Conservation (phyloP, 2,113 vertebrate species). For the Coryphaenoides rupestris region DNA sequence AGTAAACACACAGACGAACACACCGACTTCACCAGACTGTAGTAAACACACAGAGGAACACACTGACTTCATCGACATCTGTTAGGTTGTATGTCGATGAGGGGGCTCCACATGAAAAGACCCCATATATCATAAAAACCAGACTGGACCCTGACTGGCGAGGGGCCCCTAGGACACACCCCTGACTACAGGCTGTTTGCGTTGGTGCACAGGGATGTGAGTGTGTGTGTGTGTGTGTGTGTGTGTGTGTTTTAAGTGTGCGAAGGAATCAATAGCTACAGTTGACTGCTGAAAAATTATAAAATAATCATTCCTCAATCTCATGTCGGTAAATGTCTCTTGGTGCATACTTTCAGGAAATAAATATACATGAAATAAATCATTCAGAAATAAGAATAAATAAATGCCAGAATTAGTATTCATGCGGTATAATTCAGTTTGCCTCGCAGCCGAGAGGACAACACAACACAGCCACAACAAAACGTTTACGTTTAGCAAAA, state of each 20-base stretch:
- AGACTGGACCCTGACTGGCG: conserved; percentile 10
- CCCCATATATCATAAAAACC: conserved; percentile 48
- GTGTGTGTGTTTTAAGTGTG: too few species aligned
- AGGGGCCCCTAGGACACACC: conserved; percentile 25
- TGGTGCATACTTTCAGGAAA: neutral
- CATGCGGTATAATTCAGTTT: too few species aligned
- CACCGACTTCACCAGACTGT: neutral
- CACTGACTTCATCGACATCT: conserved; percentile 8
- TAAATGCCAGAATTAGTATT: too few species aligned
- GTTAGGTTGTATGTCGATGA: conserved; percentile 40
- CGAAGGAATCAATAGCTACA: too few species aligned
- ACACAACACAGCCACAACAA: too few species aligned
- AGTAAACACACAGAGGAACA: neutral
- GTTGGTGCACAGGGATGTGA: conserved; percentile 14
- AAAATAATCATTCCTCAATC: too few species aligned
- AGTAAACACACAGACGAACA: neutral
- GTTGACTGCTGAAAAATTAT: too few species aligned
- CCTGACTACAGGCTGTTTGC: conserved; percentile 16
- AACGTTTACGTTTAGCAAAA: too few species aligned
- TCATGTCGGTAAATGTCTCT: too few species aligned
- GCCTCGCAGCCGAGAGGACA: too few species aligned
- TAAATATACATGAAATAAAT: neutral
- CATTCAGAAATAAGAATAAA: neutral
- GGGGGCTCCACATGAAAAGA: conserved; percentile 48
- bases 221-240: conserved; percentile 15